These are phyloP conservation scores for Merodon equestris DNA, from an alignment of 2,888 invertebrate species.

Conservation along the genomic window DNA sequence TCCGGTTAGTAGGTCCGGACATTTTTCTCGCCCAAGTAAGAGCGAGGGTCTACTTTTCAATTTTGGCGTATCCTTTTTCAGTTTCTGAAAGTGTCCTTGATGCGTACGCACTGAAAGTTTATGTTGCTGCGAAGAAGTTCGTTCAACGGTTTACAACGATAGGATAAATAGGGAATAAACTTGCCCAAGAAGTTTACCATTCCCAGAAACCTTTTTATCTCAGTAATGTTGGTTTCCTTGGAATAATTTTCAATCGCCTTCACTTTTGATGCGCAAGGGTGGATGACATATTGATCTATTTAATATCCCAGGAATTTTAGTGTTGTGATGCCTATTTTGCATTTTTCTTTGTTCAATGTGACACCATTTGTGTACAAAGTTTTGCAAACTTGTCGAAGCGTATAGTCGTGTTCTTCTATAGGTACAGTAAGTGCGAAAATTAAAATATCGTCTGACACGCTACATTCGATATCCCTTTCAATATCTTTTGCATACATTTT, in stretches of 20 bases:
- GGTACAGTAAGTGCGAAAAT: too few species aligned
- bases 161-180: slow-evolving; percentile 31
- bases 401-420: slow-evolving; percentile 26
- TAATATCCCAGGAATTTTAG: slow-evolving; percentile 40
- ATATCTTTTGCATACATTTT: slow-evolving; percentile 32
- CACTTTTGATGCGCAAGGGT: slow-evolving; percentile 29
- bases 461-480: too few species aligned
- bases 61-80: slow-evolving; percentile 36
- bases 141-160: slow-evolving; percentile 35
- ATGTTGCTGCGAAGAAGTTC: slow-evolving; percentile 26
- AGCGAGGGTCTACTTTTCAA: slow-evolving; percentile 60
- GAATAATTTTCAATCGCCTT: slow-evolving; percentile 28
- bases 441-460: too few species aligned
- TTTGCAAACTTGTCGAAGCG: slow-evolving; percentile 21
- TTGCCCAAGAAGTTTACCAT: slow-evolving; percentile 37
- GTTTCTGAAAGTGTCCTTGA: background rate
- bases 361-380: slow-evolving; percentile 24
- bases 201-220: slow-evolving; percentile 22
- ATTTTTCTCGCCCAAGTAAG: background rate
- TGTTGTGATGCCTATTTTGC: slow-evolving; percentile 27
- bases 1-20: slow-evolving; percentile 71
- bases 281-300: slow-evolving; percentile 30
- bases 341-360: slow-evolving; percentile 47
- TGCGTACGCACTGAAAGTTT: slow-evolving; percentile 35
- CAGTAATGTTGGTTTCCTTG: slow-evolving; percentile 14